These are phyloP conservation scores for Sceliomorpha sp. DNA, from an alignment of 2,888 invertebrate genomes.

Conservation along the genomic window DNA sequence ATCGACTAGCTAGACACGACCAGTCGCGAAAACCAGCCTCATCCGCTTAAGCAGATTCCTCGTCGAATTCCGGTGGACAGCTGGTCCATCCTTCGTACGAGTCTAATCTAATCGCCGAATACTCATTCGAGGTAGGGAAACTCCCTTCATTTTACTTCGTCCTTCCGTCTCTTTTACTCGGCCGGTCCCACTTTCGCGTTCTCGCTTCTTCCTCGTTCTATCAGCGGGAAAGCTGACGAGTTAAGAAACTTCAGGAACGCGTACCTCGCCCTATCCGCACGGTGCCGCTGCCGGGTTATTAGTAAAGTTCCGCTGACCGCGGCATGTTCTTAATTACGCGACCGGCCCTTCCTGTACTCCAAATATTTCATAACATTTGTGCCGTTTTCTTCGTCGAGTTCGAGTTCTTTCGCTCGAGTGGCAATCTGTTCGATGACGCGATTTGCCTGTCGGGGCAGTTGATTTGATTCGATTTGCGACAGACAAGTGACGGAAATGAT, in stretches of 20 bases:
- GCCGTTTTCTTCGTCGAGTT: conserved; percentile 2
- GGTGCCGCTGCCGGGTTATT: conserved; percentile 71
- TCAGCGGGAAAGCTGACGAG: conserved; percentile 70
- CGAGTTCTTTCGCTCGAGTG: too few species aligned
- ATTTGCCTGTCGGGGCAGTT: too few species aligned
- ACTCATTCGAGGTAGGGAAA: conserved; percentile 68
- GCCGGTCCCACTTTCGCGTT: conserved; percentile 31
- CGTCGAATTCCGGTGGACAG: conserved; percentile 69
- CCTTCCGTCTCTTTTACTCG: conserved; percentile 59
- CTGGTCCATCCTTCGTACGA: conserved; percentile 64
- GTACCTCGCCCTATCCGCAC: conserved; percentile 61
- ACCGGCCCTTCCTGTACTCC: conserved; percentile 32
- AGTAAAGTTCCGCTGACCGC: conserved; percentile 76
- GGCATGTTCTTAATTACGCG: conserved; percentile 76
- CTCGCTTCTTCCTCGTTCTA: conserved; percentile 45
- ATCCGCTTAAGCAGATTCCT: conserved; percentile 71
- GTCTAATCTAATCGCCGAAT: conserved; percentile 75
- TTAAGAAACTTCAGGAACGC: conserved; percentile 77
- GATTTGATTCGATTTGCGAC: too few species aligned
- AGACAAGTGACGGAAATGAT: too few species aligned
- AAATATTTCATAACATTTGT: conserved; percentile 19
- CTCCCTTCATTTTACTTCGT: conserved; percentile 72
- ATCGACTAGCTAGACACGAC: not conserved
- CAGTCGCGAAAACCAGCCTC: conserved; percentile 60
- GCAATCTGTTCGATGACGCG: too few species aligned